phyloP scores from a whole-genome alignment of 2,797 vertebrate genomes.

The Oreochromis grahami region DNA sequence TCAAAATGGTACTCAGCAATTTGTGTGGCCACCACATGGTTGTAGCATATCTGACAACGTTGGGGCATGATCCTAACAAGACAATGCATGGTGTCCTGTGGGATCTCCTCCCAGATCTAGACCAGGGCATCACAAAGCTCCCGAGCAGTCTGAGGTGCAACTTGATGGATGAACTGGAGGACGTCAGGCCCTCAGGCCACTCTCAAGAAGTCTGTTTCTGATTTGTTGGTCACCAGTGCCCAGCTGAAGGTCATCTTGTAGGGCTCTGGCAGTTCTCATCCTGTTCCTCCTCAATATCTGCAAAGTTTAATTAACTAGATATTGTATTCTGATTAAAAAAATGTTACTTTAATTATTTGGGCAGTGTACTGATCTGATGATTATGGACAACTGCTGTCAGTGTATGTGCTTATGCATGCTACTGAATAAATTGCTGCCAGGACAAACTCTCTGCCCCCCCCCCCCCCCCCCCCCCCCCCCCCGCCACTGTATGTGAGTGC shows the following conservation, averaged over 20 bases:
- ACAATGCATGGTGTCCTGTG: not conserved
- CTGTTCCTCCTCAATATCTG: not conserved
- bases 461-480: too few species aligned
- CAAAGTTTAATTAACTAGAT: not conserved
- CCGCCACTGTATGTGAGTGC: not conserved
- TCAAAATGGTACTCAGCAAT: not conserved
- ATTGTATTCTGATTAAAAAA: not conserved
- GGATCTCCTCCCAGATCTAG: not conserved
- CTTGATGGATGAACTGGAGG: not conserved
- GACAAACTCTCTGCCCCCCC: conserved; percentile 3
- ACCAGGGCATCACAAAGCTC: not conserved
- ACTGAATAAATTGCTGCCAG: conserved; percentile 24
- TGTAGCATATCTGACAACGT: not conserved
- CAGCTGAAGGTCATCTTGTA: not conserved
- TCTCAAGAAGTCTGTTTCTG: not conserved
- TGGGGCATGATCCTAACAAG: not conserved
- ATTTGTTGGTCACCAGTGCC: not conserved
- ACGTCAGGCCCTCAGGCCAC: not conserved
- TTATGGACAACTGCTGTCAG: not conserved
- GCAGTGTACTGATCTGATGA: not conserved
- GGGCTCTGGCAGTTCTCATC: not conserved
- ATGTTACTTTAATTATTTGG: not conserved
- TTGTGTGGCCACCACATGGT: not conserved
- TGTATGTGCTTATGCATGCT: not conserved
- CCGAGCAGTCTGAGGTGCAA: not conserved